phyloP scores from a whole-genome alignment of 2,797 vertebrate species.

The Nothura maculosa region DNA sequence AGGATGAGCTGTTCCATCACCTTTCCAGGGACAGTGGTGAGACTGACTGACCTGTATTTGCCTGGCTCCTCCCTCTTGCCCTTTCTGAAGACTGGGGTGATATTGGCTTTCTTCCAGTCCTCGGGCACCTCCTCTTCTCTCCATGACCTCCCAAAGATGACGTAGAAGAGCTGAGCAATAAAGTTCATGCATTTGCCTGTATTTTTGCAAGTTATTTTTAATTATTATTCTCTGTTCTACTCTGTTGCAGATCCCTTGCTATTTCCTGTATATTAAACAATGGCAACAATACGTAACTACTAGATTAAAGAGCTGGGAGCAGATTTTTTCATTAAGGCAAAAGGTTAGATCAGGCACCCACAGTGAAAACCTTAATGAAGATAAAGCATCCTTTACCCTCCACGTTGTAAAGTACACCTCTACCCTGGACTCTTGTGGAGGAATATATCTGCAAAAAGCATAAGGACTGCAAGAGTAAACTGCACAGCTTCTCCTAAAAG shows the following conservation, averaged over 20 bases:
- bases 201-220: slow-evolving; percentile 15
- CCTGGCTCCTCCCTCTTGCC: too few relatives aligned
- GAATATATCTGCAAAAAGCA: neutral
- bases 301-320: slow-evolving; percentile 6
- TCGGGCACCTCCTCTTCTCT: too few relatives aligned
- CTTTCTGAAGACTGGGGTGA: too few relatives aligned
- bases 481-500: neutral
- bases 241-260: neutral
- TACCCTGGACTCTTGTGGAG: neutral
- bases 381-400: neutral
- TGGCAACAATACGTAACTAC: neutral
- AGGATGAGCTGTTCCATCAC: too few relatives aligned
- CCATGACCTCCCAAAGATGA: too few relatives aligned
- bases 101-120: too few relatives aligned
- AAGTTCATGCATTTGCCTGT: neutral
- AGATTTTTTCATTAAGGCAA: neutral
- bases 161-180: too few relatives aligned
- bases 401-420: neutral
- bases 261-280: slow-evolving; percentile 21
- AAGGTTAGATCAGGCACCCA: neutral
- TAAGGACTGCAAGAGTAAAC: neutral
- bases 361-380: neutral
- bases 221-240: slow-evolving; percentile 39
- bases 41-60: too few relatives aligned
- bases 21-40: too few relatives aligned